These are phyloP conservation scores for Alsophila aescularia DNA, from an alignment of 2,888 invertebrate genomes.

Conservation along the genomic window DNA sequence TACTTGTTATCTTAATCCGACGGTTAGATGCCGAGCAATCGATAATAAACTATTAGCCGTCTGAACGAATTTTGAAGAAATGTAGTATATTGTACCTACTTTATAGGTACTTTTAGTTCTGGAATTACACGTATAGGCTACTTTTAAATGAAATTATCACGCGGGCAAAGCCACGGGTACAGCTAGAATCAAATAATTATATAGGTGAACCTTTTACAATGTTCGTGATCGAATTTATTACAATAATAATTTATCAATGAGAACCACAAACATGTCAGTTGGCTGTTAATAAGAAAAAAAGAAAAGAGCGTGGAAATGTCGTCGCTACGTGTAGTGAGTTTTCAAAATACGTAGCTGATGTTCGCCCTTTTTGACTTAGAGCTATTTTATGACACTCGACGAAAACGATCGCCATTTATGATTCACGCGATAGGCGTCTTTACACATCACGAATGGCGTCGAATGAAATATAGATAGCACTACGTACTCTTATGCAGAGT, in stretches of 20 bases:
- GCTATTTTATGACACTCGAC: slow-evolving; percentile 61
- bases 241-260: slow-evolving; percentile 47
- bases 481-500: slow-evolving; percentile 74
- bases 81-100: no score
- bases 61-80: no score
- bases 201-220: slow-evolving; percentile 45
- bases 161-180: no score
- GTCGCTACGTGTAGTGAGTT: slow-evolving; percentile 44
- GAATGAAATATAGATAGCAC: slow-evolving; percentile 75
- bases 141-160: no score
- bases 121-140: no score
- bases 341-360: slow-evolving; percentile 48
- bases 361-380: slow-evolving; percentile 49
- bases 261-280: slow-evolving; percentile 44
- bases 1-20: no score
- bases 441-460: slow-evolving; percentile 63
- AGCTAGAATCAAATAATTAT: no score
- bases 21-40: no score
- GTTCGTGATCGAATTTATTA: slow-evolving; percentile 46
- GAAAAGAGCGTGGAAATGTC: slow-evolving; percentile 44
- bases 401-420: slow-evolving; percentile 76
- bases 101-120: no score
- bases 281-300: slow-evolving; percentile 39
- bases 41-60: no score
- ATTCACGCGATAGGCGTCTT: slow-evolving; percentile 74